phyloP scores from a whole-genome alignment of 2,888 invertebrate genomes.

The Taenaris catops region DNA sequence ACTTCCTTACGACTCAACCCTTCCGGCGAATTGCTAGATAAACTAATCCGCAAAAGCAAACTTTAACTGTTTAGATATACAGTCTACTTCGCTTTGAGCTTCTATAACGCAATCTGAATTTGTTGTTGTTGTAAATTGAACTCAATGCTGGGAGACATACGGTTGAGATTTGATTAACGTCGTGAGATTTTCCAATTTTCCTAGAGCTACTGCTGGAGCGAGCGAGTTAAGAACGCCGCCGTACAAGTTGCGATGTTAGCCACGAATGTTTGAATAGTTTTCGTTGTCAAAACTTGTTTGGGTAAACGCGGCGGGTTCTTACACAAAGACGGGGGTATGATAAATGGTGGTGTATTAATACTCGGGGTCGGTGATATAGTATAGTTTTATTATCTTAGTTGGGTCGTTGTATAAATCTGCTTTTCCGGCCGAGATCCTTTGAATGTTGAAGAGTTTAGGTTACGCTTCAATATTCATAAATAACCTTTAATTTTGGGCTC shows the following conservation, averaged over 20 bases:
- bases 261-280: slow-evolving; percentile 69
- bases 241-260: slow-evolving; percentile 72
- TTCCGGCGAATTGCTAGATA: slow-evolving; percentile 60
- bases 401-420: slow-evolving; percentile 74
- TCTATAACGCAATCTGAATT: slow-evolving; percentile 20
- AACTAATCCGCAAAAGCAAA: slow-evolving; percentile 36
- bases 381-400: slow-evolving; percentile 80
- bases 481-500: too few relatives aligned
- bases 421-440: slow-evolving; percentile 54
- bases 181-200: slow-evolving; percentile 65
- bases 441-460: slow-evolving; percentile 48
- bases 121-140: slow-evolving; percentile 11
- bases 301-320: slow-evolving; percentile 68
- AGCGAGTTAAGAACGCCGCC: slow-evolving; percentile 72
- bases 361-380: slow-evolving; percentile 60
- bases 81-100: slow-evolving; percentile 30
- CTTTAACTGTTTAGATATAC: slow-evolving; percentile 39
- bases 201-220: slow-evolving; percentile 68
- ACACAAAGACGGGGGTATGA: slow-evolving; percentile 74
- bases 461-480: too few relatives aligned
- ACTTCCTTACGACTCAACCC: slow-evolving; percentile 79
- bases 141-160: slow-evolving; percentile 14
- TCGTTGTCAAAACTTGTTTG: slow-evolving; percentile 71
- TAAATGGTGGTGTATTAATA: slow-evolving; percentile 75
- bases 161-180: slow-evolving; percentile 28